Conservation (phyloP, 1,140 invertebrate genomes). For the Orussus abietinus region DNA sequence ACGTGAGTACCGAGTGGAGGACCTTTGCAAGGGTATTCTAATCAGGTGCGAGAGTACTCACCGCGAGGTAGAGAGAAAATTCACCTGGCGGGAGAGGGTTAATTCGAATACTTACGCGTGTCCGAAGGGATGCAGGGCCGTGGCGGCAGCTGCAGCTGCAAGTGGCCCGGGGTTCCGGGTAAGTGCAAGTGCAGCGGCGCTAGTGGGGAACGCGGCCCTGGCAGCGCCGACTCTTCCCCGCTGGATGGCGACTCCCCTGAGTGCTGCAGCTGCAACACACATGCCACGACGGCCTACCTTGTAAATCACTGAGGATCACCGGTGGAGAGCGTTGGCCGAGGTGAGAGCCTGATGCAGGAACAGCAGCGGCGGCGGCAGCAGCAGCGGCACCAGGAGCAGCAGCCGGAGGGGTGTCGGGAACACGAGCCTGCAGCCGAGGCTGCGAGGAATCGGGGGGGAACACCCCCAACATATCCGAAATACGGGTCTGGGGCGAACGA, state of each 20-base stretch:
- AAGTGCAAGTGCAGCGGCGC: constrained; percentile 65
- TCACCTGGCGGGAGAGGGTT: no score
- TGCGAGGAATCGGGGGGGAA: no score
- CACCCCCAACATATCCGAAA: no score
- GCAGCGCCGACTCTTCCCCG: constrained; percentile 59
- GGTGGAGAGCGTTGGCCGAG: constrained; percentile 9
- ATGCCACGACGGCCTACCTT: constrained; percentile 37
- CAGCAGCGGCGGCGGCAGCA: constrained; percentile 25
- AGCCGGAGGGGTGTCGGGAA: no score
- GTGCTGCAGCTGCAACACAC: constrained; percentile 58
- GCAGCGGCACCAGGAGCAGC: constrained; percentile 26
- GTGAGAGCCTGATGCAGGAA: constrained; percentile 7
- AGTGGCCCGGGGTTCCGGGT: constrained; percentile 69
- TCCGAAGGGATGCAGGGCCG: constrained; percentile 74
- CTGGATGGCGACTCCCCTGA: constrained; percentile 65
- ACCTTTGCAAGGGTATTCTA: no score
- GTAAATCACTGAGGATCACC: constrained; percentile 22
- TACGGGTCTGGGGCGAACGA: no score
- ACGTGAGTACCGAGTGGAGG: no score
- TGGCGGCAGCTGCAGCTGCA: constrained; percentile 64
- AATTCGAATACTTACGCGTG: constrained; percentile 75
- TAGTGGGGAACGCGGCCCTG: constrained; percentile 67
- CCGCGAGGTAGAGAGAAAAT: no score
- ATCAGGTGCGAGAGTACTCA: no score
- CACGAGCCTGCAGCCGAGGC: no score